A percentile compares a stretch with the other conserved stretches of the same genome.
Conservation (phyloP, 2,888 invertebrate species). For the Epistrophella euchroma region DNA sequence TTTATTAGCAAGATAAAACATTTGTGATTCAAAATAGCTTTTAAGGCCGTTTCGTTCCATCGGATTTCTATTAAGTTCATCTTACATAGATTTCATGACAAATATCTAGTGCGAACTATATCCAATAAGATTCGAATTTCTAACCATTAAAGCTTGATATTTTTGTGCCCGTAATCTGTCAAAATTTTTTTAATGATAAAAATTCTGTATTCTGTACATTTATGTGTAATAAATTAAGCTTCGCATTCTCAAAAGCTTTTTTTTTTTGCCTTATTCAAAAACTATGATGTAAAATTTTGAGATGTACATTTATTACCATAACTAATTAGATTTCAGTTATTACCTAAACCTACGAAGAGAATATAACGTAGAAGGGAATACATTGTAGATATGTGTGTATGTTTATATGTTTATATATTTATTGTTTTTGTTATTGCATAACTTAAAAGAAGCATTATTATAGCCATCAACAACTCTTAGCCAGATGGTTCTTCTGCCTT, state of each 20-base stretch:
- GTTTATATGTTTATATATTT: background rate
- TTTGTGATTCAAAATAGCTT: no score
- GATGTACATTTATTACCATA: constrained; percentile 7
- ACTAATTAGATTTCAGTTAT: constrained; percentile 12
- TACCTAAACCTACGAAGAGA: background rate
- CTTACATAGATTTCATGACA: no score
- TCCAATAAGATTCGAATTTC: no score
- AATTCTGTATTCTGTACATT: no score
- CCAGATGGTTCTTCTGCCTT: constrained; percentile 48
- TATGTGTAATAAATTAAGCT: background rate
- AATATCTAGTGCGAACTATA: no score
- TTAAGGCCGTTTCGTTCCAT: no score
- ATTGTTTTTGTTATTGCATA: constrained; percentile 33
- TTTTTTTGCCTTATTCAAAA: background rate
- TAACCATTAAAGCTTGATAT: no score
- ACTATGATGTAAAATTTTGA: background rate
- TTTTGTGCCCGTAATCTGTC: no score
- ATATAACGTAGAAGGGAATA: no score
- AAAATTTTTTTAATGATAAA: no score
- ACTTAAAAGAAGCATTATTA: constrained; percentile 32
- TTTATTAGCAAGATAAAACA: no score
- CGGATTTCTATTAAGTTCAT: no score
- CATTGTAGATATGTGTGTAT: background rate
- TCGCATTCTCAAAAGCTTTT: background rate
- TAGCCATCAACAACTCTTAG: constrained; percentile 49